Evolutionary conservation across 2,888 invertebrate species (phyloP), one percentile per base, ranked within the genome.

Genomic region (Calephelis perditalis): DNA sequence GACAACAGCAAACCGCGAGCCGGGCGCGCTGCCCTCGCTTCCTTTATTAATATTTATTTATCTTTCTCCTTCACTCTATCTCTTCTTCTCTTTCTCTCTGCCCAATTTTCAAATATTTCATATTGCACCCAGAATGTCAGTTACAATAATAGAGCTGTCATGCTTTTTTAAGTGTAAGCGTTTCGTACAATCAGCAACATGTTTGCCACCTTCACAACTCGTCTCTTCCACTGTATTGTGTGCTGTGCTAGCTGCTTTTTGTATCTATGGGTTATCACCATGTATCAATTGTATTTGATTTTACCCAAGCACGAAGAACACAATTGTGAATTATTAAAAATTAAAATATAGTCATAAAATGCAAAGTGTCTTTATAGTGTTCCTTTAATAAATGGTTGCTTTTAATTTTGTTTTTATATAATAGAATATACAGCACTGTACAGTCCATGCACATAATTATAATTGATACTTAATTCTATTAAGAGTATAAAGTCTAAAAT

Each of bases 171-270:
- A 86, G 78, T 86, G 87, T 88, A 87, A 87, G 87, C 86, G 86
- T 87, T 86, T 84, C 85, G 84, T 88, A 83, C 78, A 81, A 84
- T 82, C 84, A 86, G 84, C 87, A 82, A 87, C 77, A 80, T 83
- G 84, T 87, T 86, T 86, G 85, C 84, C 85, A 87, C 85, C 83
- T 80, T 86, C 89, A 86, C 87, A 80, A 84, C 77, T 89, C 84
- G 89, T 85, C 84, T 87, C 84, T 87, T 87, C 90, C 88, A 90
- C 90, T 87, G 84, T 88, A 83, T 77, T 84, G 90, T 88, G 89
- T 89, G 90, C 86, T 88, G 84, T 88, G 89, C 86, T 90, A 89
- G 90, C 90, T 90, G 90, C 90, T 90, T 90, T 87, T 90, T 87
- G 90, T 89, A 85, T 86, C 85, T 88, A 86, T 86, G 84, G 86